Evolutionary conservation across 2,113 vertebrate species (phyloP), one percentile per base, ranked within the genome.

Genomic region (Balaenoptera acutorostrata): DNA sequence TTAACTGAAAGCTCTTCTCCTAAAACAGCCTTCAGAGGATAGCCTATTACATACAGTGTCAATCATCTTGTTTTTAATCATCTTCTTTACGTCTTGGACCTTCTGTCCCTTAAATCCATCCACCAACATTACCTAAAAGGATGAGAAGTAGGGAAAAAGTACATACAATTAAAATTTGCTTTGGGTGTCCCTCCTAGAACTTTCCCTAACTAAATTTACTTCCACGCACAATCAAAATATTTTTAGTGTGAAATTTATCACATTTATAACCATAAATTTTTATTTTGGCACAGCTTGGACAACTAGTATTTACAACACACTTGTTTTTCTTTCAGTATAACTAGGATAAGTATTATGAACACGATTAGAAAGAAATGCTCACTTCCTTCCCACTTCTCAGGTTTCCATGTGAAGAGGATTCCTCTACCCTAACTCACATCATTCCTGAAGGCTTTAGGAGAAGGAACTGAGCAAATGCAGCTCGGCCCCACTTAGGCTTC

Each of bases 51-150:
- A 10, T 96, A 99, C 99, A 77, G 93, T 98, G 46, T 99, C 99
- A 80, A 99, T 97, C 99, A 99, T 99, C 98, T 98, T 99, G 98
- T 99, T 99, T 99, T 99, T 99, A 98, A 99, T 99, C 46, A 87
- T 96, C 80, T 99, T 99, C 98, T 99, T 99, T 39, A 99, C 99
- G 92, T 99, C 99, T 95, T 99, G 99, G 59, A 99, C 99, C 96
- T 99, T 99, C 93, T 99, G 99, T 11, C 99, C 99, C 97, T 99
- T 99, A 98, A 98, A 99, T 88, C 98, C 99, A 66, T 99, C 99
- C 81, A 99, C 99, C 98, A 99, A 94, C 99, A 99, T 99, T 72
- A 99, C 97, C 99, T 99, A 96, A 94, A 98, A 69, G 97, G 39
- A 95, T 1, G 23, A 88, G 39, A 91, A 82, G 15, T n/a, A 8